phyloP scores from a whole-genome alignment of 2,888 invertebrate genomes.

The Steinernema carpocapsae region DNA sequence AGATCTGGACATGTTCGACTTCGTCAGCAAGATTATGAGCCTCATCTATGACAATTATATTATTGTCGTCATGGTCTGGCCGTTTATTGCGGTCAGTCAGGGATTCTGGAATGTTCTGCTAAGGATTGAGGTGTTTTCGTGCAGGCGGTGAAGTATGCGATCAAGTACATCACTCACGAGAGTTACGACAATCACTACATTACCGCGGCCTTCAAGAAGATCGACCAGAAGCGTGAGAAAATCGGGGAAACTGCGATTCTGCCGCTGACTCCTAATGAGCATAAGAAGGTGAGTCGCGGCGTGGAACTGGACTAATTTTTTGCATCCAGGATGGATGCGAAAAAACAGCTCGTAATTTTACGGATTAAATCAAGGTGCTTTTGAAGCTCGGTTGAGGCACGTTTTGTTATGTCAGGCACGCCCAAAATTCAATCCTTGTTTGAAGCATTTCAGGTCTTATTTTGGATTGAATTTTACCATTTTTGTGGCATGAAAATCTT shows the following conservation, averaged over 20 bases:
- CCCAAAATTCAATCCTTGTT: too few relatives aligned
- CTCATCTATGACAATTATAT: constrained; percentile 28
- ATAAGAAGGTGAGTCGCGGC: constrained; percentile 41
- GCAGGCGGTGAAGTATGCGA: neutral
- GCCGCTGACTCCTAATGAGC: constrained; percentile 53
- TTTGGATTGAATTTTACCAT: too few relatives aligned
- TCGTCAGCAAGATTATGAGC: constrained; percentile 27
- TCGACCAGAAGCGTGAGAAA: constrained; percentile 55
- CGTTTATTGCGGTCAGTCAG: constrained; percentile 39
- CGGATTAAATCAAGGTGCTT: too few relatives aligned
- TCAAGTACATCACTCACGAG: constrained; percentile 19
- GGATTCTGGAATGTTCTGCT: neutral
- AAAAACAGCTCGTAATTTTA: too few relatives aligned
- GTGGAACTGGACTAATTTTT: too few relatives aligned
- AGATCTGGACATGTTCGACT: constrained; percentile 34
- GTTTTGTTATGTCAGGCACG: too few relatives aligned
- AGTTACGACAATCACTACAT: constrained; percentile 52
- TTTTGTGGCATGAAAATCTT: too few relatives aligned
- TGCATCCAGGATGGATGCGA: too few relatives aligned
- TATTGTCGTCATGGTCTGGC: constrained; percentile 34
- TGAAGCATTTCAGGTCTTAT: too few relatives aligned
- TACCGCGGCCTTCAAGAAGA: constrained; percentile 51
- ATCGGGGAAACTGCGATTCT: constrained; percentile 48
- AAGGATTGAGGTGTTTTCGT: neutral
- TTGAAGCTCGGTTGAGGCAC: too few relatives aligned